These are phyloP conservation scores for Drosophila pruinosa DNA, from an alignment of 1,140 invertebrate species.

Conservation along the genomic window DNA sequence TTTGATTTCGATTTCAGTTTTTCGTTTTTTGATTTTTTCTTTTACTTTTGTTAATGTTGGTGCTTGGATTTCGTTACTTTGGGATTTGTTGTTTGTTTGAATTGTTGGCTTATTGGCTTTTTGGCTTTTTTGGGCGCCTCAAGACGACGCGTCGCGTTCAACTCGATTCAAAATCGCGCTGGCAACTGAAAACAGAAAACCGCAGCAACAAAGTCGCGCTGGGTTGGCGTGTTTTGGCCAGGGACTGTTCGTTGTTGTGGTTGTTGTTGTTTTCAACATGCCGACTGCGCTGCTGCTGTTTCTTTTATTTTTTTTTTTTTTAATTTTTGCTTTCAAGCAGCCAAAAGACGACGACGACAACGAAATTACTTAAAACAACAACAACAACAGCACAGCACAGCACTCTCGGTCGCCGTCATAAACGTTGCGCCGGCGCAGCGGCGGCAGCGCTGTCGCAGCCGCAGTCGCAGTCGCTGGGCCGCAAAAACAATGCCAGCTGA, in stretches of 20 bases:
- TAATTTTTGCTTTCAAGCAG: conserved; percentile 74
- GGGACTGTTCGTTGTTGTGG: conserved; percentile 49
- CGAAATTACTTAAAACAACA: conserved; percentile 64
- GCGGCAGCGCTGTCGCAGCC: not conserved
- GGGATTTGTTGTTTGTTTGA: no score
- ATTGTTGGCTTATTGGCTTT: conserved; percentile 6
- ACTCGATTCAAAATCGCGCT: conserved; percentile 78
- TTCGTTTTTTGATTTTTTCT: not conserved
- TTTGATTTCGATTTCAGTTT: conserved; percentile 11
- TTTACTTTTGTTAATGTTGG: not conserved
- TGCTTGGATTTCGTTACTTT: not conserved
- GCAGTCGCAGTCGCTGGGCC: conserved; percentile 2
- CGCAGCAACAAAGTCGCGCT: conserved; percentile 78
- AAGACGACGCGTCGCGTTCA: conserved; percentile 64
- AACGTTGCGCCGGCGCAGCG: conserved; percentile 1
- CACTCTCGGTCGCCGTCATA: conserved; percentile 1
- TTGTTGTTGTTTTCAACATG: conserved; percentile 47
- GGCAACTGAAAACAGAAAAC: conserved; percentile 79
- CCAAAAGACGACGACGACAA: conserved; percentile 12
- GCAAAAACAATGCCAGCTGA: conserved; percentile 55
- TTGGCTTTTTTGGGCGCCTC: conserved; percentile 19
- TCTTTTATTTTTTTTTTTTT: conserved; percentile 45
- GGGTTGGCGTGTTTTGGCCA: conserved; percentile 78
- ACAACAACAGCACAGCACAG: not conserved
- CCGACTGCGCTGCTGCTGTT: conserved; percentile 30